phyloP scores from a whole-genome alignment of 2,113 vertebrate species.

The Corvus moneduloides region DNA sequence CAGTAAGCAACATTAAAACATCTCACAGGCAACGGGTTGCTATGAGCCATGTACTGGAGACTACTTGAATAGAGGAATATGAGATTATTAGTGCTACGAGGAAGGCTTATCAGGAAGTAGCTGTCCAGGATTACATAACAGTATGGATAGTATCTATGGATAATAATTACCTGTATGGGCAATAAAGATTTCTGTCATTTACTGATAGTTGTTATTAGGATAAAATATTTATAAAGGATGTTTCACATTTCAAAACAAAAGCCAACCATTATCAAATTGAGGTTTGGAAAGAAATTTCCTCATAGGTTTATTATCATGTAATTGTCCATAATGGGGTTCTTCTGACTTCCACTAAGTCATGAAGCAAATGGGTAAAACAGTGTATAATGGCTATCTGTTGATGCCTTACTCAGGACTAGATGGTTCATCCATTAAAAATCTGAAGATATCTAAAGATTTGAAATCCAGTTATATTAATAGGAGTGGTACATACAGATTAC shows the following conservation, averaged over 20 bases:
- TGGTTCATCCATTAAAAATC: background rate
- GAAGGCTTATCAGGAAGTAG: background rate
- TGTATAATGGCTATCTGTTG: background rate
- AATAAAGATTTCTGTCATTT: background rate
- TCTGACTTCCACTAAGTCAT: slow-evolving; percentile 4
- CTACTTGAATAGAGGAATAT: background rate
- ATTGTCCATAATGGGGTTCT: slow-evolving; percentile 15
- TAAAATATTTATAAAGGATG: slow-evolving; percentile 43
- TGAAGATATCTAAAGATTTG: background rate
- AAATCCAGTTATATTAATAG: background rate
- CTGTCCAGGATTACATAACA: background rate
- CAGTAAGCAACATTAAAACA: background rate
- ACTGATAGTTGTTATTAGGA: background rate
- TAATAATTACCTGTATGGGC: background rate
- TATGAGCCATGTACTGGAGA: background rate
- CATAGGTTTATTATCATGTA: background rate
- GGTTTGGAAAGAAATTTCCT: slow-evolving; percentile 5
- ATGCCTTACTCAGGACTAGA: background rate
- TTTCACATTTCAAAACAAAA: slow-evolving; percentile 7
- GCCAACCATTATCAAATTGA: background rate
- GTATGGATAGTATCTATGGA: background rate
- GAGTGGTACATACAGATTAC: background rate
- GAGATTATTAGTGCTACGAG: background rate
- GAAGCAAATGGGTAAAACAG: background rate
- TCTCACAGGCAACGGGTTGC: background rate